phyloP scores from a whole-genome alignment of 2,888 invertebrate species.

The Bembecia ichneumoniformis region DNA sequence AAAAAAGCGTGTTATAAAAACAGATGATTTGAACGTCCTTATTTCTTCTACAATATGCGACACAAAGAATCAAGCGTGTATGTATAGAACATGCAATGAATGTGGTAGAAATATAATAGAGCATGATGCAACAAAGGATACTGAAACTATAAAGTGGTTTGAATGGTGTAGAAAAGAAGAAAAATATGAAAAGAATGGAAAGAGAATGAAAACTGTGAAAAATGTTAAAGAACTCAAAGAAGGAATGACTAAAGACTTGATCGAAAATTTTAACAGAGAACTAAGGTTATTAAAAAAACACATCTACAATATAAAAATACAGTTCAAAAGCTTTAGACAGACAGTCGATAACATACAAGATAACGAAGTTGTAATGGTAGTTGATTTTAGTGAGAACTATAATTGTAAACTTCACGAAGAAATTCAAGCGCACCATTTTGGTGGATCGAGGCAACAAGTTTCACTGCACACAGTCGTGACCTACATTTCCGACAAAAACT shows the following conservation, averaged over 20 bases:
- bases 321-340: neutral
- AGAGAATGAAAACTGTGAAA: neutral
- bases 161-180: neutral
- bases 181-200: neutral
- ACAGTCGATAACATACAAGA: neutral
- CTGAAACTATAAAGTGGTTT: neutral
- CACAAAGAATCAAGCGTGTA: neutral
- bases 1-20: neutral
- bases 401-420: conserved; percentile 2
- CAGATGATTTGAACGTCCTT: neutral
- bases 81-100: conserved; percentile 1
- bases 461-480: conserved; percentile 1
- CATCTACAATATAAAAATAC: neutral
- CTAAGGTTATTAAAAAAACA: neutral
- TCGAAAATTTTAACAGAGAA: neutral
- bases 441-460: conserved; percentile 3
- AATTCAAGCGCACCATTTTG: conserved; percentile 3
- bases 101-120: conserved; percentile 2
- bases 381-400: neutral
- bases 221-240: neutral
- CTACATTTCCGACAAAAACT: neutral
- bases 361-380: neutral
- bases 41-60: conserved; percentile 2
- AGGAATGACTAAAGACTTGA: neutral
- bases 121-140: conserved; percentile 2